Conservation (phyloP, 2,888 invertebrate genomes). For the Platynereis dumerilii region DNA sequence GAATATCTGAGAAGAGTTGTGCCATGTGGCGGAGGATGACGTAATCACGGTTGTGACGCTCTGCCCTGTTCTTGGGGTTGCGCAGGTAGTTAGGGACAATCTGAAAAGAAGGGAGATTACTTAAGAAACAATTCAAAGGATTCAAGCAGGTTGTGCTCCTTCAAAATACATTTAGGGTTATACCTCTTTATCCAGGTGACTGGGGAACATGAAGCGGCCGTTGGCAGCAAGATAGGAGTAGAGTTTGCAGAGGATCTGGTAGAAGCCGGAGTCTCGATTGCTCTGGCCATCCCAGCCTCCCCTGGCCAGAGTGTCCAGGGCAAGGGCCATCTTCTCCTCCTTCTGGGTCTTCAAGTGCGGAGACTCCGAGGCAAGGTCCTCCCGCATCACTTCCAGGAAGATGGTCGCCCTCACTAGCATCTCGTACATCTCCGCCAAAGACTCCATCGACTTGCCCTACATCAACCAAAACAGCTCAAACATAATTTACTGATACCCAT, state of each 20-base stretch:
- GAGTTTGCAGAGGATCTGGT: conserved; percentile 5
- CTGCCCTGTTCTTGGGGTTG: background rate
- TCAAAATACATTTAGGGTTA: too few species aligned
- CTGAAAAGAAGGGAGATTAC: too few species aligned
- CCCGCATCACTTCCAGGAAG: background rate
- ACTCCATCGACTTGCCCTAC: too few species aligned
- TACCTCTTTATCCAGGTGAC: conserved; percentile 3
- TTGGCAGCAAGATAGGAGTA: conserved; percentile 4
- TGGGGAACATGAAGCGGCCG: background rate
- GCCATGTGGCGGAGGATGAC: background rate
- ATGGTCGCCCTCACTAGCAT: conserved; percentile 1
- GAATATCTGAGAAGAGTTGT: background rate
- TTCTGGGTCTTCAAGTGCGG: background rate
- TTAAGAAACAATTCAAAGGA: too few species aligned
- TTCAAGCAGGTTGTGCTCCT: too few species aligned
- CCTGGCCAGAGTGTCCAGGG: background rate
- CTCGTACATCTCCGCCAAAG: background rate
- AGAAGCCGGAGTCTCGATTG: background rate
- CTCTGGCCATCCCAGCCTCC: background rate
- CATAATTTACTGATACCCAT: too few species aligned
- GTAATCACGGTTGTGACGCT: conserved; percentile 7
- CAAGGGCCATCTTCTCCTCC: background rate
- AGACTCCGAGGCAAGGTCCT: background rate
- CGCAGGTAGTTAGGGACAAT: background rate
- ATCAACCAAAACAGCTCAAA: too few species aligned